phyloP scores from a whole-genome alignment of 1,140 invertebrate species.

The Drosophila seguyi region DNA sequence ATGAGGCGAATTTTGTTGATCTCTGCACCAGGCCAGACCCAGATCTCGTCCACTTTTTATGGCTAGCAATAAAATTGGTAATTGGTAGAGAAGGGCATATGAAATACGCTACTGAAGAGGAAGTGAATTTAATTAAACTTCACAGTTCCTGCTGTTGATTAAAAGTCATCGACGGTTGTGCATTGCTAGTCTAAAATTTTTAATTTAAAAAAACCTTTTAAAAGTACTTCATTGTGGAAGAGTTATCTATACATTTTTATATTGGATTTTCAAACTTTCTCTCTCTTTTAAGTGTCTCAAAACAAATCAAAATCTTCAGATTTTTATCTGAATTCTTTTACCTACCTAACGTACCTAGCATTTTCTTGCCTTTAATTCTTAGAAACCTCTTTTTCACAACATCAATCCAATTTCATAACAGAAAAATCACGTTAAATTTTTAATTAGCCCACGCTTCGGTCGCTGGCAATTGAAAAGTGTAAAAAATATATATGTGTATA shows the following conservation, averaged over 20 bases:
- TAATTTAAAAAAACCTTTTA: not conserved
- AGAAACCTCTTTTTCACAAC: not conserved
- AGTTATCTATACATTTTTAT: not conserved
- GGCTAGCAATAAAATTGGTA: slow-evolving; percentile 72
- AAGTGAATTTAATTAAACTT: slow-evolving; percentile 72
- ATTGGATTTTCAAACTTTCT: not conserved
- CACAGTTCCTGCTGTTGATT: slow-evolving; percentile 49
- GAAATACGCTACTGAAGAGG: slow-evolving; percentile 45
- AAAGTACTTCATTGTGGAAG: not conserved
- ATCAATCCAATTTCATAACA: not conserved
- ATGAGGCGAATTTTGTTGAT: slow-evolving; percentile 72
- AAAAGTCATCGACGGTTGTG: not conserved
- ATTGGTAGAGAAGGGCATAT: slow-evolving; percentile 61
- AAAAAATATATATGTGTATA: not conserved
- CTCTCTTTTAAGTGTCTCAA: not conserved
- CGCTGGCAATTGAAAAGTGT: slow-evolving; percentile 8
- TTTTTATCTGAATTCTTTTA: not conserved
- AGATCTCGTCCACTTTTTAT: slow-evolving; percentile 62
- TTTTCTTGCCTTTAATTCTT: not conserved
- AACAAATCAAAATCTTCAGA: no score
- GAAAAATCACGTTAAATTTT: slow-evolving; percentile 12
- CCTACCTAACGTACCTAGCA: not conserved
- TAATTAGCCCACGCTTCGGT: slow-evolving; percentile 25
- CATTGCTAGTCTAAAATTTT: not conserved
- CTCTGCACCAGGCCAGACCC: slow-evolving; percentile 12